Evolutionary conservation across 2,888 invertebrate species (phyloP).

Genomic region (Ichneumoninae sp.): DNA sequence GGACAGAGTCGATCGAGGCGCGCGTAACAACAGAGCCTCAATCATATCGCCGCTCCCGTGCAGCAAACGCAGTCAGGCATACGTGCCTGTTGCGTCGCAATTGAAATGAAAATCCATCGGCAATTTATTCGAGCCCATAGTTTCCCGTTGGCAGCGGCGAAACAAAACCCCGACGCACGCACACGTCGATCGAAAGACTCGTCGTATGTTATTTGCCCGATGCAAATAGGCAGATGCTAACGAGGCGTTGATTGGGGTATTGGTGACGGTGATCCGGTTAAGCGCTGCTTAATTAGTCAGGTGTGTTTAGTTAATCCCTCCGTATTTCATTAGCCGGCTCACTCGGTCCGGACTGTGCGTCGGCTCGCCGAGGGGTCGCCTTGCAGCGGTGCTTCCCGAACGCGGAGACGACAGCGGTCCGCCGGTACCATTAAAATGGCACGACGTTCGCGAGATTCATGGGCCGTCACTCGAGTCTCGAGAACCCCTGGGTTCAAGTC

Average conservation of each 20-base stretch:
- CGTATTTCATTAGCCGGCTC: constrained; percentile 78
- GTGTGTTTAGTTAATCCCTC: constrained; percentile 80
- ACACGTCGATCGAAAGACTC: constrained; percentile 54
- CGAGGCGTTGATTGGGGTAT: constrained; percentile 81
- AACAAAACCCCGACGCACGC: not conserved
- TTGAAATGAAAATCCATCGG: constrained; percentile 48
- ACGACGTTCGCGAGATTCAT: constrained; percentile 12
- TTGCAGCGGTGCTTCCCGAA: constrained; percentile 68
- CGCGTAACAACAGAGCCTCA: not conserved
- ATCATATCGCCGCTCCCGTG: constrained; percentile 11
- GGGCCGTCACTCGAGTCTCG: constrained; percentile 52
- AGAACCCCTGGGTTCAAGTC: constrained; percentile 73
- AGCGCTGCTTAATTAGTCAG: constrained; percentile 81
- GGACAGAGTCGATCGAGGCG: too few species aligned
- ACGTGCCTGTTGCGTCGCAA: constrained; percentile 24
- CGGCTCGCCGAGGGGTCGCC: constrained; percentile 69
- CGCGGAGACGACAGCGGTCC: constrained; percentile 46
- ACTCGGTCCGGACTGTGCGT: constrained; percentile 36
- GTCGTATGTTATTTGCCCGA: constrained; percentile 65
- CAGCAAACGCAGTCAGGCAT: not conserved
- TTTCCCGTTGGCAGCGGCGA: not conserved
- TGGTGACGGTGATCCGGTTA: constrained; percentile 81
- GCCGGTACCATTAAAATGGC: constrained; percentile 33
- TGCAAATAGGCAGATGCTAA: constrained; percentile 80
- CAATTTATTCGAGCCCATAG: constrained; percentile 61